Evolutionary conservation across 2,888 invertebrate genomes (phyloP).

Genomic region (Subacronicta megacephala): DNA sequence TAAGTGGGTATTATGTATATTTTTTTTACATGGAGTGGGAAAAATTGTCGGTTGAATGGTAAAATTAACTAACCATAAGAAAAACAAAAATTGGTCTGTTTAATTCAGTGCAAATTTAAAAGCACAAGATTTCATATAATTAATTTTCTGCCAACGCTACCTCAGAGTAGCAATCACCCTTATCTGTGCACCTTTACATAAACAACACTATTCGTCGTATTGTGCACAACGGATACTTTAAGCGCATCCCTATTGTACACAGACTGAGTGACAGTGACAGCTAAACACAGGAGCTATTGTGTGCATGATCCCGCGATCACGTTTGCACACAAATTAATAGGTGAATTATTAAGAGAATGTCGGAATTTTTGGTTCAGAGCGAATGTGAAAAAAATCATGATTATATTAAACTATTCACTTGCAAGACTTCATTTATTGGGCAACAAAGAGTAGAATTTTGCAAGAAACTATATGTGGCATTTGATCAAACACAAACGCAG

Average conservation of each 20-base stretch:
- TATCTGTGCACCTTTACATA: conserved; percentile 71
- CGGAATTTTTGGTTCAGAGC: conserved; percentile 1
- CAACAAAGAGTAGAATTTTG: too few relatives aligned
- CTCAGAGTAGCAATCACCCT: conserved; percentile 74
- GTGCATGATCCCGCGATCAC: conserved; percentile 47
- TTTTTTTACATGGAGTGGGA: too few relatives aligned
- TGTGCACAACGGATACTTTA: conserved; percentile 72
- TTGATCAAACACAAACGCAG: neutral
- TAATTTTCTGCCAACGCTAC: conserved; percentile 67
- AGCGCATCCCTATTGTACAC: conserved; percentile 74
- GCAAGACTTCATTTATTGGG: too few relatives aligned
- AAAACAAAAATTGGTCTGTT: too few relatives aligned
- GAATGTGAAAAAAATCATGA: neutral
- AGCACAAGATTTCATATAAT: conserved; percentile 7
- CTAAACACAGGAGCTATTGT: conserved; percentile 72
- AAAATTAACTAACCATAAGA: too few relatives aligned
- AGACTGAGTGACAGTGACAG: conserved; percentile 75
- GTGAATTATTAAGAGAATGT: conserved; percentile 48
- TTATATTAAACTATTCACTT: too few relatives aligned
- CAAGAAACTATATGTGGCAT: too few relatives aligned
- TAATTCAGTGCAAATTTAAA: too few relatives aligned
- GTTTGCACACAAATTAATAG: conserved; percentile 47
- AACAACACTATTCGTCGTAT: conserved; percentile 60
- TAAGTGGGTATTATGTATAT: too few relatives aligned
- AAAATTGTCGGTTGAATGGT: too few relatives aligned